These are phyloP conservation scores for Pocota personata DNA, from an alignment of 2,888 invertebrate species.

Conservation along the genomic window DNA sequence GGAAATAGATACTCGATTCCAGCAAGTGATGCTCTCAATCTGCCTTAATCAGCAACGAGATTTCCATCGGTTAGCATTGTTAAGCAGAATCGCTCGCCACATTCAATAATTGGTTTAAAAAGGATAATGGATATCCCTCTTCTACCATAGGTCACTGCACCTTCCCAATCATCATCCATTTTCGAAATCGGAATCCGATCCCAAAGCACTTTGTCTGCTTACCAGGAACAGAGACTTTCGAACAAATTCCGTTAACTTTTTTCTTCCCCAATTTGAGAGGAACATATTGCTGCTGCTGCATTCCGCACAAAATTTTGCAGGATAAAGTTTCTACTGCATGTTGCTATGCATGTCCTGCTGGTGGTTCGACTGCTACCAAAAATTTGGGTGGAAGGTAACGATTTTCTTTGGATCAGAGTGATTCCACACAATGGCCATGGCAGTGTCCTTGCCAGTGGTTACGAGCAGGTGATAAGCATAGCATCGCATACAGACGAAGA, in stretches of 20 bases:
- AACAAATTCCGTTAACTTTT: constrained; percentile 61
- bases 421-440: constrained; percentile 5
- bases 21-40: background rate
- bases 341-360: background rate
- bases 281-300: constrained; percentile 37
- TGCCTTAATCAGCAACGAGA: background rate
- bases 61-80: too few relatives aligned
- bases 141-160: constrained; percentile 39
- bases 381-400: background rate
- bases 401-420: constrained; percentile 5
- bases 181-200: constrained; percentile 38
- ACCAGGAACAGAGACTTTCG: constrained; percentile 27
- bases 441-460: constrained; percentile 34
- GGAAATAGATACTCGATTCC: too few relatives aligned
- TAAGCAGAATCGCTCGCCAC: too few relatives aligned
- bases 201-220: constrained; percentile 59
- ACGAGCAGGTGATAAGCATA: constrained; percentile 67
- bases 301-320: background rate
- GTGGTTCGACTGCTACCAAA: constrained; percentile 15
- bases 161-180: background rate
- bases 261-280: constrained; percentile 23
- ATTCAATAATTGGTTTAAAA: constrained; percentile 14
- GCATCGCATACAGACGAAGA: constrained; percentile 58
- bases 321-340: constrained; percentile 43
- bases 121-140: constrained; percentile 52